phyloP scores from a whole-genome alignment of 2,888 invertebrate species.

The Doris montereyensis region DNA sequence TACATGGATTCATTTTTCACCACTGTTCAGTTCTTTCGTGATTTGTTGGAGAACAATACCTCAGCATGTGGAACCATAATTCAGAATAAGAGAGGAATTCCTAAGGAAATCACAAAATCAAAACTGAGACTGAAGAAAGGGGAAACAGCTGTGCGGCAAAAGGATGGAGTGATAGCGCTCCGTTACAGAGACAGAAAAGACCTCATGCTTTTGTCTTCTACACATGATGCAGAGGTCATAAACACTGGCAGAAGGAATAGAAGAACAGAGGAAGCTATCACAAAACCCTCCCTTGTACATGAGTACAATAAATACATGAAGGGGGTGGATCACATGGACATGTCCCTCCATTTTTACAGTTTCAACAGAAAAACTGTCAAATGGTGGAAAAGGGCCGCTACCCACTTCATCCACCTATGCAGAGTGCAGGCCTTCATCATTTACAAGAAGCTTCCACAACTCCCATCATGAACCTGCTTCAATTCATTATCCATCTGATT shows the following conservation, averaged over 20 bases:
- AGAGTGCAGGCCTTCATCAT: neutral
- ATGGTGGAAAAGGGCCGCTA: neutral
- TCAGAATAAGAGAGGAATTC: neutral
- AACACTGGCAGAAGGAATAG: neutral
- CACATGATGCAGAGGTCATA: neutral
- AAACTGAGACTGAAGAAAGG: neutral
- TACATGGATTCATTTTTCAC: constrained; percentile 21
- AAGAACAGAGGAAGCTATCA: neutral
- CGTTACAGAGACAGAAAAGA: neutral
- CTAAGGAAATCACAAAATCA: neutral
- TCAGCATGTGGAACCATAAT: neutral
- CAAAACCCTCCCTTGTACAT: neutral
- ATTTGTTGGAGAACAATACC: neutral
- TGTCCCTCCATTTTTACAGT: no score
- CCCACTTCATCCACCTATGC: neutral
- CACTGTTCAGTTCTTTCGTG: neutral
- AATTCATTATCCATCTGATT: neutral
- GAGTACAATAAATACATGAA: neutral
- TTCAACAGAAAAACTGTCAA: no score
- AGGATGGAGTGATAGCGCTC: neutral
- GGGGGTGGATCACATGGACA: neutral
- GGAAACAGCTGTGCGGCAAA: neutral
- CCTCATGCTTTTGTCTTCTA: neutral
- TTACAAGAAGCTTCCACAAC: neutral
- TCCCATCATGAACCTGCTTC: neutral